Conservation (phyloP, 2,113 vertebrate genomes). For the Entomyzon cyanotis region DNA sequence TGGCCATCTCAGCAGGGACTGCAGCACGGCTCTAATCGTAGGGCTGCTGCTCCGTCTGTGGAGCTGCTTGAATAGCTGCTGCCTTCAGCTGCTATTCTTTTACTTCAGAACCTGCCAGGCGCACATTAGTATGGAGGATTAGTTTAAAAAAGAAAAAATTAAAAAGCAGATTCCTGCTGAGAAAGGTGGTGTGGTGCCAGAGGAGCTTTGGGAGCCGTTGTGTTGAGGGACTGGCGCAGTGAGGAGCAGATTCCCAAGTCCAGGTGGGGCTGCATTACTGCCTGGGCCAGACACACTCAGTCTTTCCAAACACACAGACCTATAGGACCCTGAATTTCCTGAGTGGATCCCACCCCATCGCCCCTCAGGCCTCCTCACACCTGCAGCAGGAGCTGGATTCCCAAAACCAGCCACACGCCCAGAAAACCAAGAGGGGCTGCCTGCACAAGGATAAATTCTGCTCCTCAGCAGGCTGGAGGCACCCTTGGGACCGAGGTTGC, state of each 20-base stretch:
- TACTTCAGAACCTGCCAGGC: neutral
- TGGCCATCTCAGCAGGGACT: neutral
- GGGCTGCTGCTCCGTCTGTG: neutral
- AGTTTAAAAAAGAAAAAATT: neutral
- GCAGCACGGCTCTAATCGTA: neutral
- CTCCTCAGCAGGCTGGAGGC: neutral
- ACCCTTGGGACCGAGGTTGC: neutral
- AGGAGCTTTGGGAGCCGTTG: neutral
- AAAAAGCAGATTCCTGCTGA: neutral
- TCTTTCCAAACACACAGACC: neutral
- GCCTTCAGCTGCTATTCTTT: neutral
- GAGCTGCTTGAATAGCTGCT: neutral
- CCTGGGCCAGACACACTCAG: neutral
- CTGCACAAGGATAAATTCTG: neutral
- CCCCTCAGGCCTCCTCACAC: neutral
- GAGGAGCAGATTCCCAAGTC: neutral
- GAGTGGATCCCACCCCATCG: fast-evolving
- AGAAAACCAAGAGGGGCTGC: neutral
- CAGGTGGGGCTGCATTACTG: neutral
- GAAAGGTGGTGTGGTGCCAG: neutral
- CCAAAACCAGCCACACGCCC: neutral
- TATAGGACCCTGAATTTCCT: neutral
- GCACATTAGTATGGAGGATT: neutral
- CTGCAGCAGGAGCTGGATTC: neutral
- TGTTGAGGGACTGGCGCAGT: neutral